These are phyloP conservation scores for Phoeniculus purpureus DNA, from an alignment of 2,797 vertebrate species.

Conservation along the genomic window DNA sequence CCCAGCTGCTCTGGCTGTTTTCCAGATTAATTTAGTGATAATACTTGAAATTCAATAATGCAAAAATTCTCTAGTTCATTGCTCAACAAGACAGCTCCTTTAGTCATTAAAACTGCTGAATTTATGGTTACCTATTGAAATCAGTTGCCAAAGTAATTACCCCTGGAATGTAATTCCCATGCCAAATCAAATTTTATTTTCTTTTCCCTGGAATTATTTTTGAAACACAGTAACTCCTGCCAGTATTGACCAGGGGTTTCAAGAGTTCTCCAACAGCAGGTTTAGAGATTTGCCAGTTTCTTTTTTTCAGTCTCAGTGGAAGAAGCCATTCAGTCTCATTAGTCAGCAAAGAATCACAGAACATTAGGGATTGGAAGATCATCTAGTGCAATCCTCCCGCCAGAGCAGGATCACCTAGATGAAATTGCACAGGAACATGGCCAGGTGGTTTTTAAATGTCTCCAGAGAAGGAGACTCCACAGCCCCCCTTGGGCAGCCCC, in stretches of 20 bases:
- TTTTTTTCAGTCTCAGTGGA: neutral
- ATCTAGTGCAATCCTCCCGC: too few relatives aligned
- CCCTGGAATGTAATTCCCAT: neutral
- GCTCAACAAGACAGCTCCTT: neutral
- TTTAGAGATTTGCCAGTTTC: neutral
- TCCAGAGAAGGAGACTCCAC: too few relatives aligned
- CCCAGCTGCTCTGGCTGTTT: neutral
- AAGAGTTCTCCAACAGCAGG: neutral
- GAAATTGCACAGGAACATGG: too few relatives aligned
- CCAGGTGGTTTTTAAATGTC: too few relatives aligned
- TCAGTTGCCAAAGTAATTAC: constrained; percentile 46
- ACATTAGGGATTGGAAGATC: too few relatives aligned
- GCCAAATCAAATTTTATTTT: constrained; percentile 5
- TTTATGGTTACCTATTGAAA: constrained; percentile 13
- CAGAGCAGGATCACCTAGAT: too few relatives aligned
- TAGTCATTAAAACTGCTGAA: constrained; percentile 1
- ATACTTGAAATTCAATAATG: neutral
- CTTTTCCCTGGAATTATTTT: neutral
- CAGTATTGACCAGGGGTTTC: neutral
- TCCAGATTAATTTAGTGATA: neutral
- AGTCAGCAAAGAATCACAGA: neutral
- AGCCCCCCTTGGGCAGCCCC: too few relatives aligned
- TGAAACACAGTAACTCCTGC: neutral
- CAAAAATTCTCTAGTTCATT: neutral
- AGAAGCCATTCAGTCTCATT: neutral